A percentile compares a stretch with the other conserved stretches of the same genome.
Conservation (phyloP, 2,797 vertebrate genomes). For the Channallabes apus region DNA sequence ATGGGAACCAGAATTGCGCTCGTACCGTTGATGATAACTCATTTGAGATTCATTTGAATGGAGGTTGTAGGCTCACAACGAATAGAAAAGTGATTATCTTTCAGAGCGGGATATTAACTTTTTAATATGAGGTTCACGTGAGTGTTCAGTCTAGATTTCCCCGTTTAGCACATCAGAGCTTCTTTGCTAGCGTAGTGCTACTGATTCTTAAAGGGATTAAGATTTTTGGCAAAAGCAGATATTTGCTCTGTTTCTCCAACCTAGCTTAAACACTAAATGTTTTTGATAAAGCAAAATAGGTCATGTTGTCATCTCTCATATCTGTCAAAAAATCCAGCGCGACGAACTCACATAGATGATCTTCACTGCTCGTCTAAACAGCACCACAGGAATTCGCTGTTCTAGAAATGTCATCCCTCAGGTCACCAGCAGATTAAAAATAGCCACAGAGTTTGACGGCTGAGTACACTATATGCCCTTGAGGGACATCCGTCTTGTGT, state of each 20-base stretch:
- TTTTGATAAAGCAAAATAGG: conserved; percentile 53
- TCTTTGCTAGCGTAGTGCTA: background rate
- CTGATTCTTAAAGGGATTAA: background rate
- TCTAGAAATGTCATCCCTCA: conserved; percentile 47
- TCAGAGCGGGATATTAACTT: conserved; percentile 23
- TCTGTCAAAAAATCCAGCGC: conserved; percentile 34
- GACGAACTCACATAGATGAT: conserved; percentile 30
- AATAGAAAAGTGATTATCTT: conserved; percentile 12
- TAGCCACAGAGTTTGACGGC: conserved; percentile 40
- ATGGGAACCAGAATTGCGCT: background rate
- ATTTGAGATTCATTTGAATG: conserved; percentile 23
- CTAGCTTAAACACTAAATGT: conserved; percentile 47
- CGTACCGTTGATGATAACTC: background rate
- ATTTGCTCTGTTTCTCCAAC: conserved; percentile 35
- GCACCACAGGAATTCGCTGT: conserved; percentile 35
- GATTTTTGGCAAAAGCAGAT: conserved; percentile 15
- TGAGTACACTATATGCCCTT: conserved; percentile 26
- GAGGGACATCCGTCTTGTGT: conserved; percentile 39
- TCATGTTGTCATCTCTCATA: conserved; percentile 53
- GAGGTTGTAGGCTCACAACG: conserved; percentile 11
- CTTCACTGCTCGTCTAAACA: conserved; percentile 45
- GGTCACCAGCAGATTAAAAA: conserved; percentile 53
- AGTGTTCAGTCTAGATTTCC: background rate
- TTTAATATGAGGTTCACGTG: background rate
- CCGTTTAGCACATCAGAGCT: conserved; percentile 1